Evolutionary conservation across 2,888 invertebrate species (phyloP), one percentile per base, ranked within the genome.

Genomic region (Tortrix viridana): DNA sequence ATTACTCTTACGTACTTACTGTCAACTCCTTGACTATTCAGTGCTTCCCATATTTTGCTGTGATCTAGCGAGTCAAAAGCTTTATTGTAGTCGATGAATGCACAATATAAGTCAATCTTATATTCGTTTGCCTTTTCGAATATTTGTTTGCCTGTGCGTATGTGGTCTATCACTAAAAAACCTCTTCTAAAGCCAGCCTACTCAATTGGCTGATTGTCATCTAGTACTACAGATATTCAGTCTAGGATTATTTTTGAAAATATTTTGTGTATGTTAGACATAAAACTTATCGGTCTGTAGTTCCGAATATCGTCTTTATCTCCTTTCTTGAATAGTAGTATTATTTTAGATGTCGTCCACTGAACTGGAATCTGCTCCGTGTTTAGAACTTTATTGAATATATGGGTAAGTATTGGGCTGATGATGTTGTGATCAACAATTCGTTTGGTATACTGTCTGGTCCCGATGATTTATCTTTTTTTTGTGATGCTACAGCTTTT

Each of bases 171-270:
- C 1, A 7, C 7, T 2, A 19, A 44, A 7, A 19, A 44, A 3
- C n/a, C 6, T 1, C 19, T 5, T 19, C 44, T 18, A 7, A 44
- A 44, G 1, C 53, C 53, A 4, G 48, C 46, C 19, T 58, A 41
- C 7, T 58, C 23, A n/a, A 18, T 32, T 9, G 47, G 57, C 37
- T 44, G 52, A 14, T 22, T 38, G 20, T 52, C 52, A 6, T n/a
- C n/a, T n/a, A n/a, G n/a, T n/a, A n/a, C 16, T 6, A 6, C 43
- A 7, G 41, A 16, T 43, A 53, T 53, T 43, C 53, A n/a, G n/a
- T 43, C 16, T 6, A 53, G 53, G 38, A 53, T 53, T n/a, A 43
- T 23, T 23, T 53, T n/a, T n/a, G 53, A 22, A 23, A 53, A 53
- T 2, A 23, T 43, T 23, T 23, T 53, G 5, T 53, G 43, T 6